Evolutionary conservation across 92 coral and sea anemone genomes (phyloP), one percentile per base, ranked within the genome.

Genomic region (Meandrina meandrites): DNA sequence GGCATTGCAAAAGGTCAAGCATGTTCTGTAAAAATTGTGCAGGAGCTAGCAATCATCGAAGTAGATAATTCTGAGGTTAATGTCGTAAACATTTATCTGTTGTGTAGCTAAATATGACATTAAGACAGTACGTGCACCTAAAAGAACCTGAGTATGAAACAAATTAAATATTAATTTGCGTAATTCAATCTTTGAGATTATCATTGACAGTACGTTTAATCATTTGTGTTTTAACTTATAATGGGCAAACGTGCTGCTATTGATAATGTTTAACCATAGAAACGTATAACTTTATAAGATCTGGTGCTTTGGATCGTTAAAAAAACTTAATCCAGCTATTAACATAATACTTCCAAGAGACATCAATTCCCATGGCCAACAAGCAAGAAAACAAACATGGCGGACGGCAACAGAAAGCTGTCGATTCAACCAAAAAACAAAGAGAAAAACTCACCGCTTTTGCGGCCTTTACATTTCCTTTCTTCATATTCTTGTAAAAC

Each of bases 371-470:
- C n/a, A n/a, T n/a, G n/a, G n/a, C n/a, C n/a, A n/a, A n/a, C n/a
- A n/a, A n/a, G 30, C 31, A 62, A 27, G 71, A 72, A 79, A 51
- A 79, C 91, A 83, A 84, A 78, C 68, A 85, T 87, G 91, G 84
- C 91, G 88, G 90, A 58, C 74, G 45, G 51, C 83, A 78, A 14
- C 18, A 56, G 85, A 70, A 73, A 36, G 28, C 64, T 17, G 1
- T 18, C 21, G 19, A 87, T 22, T 15, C 64, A 36, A 48, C 69
- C 42, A 53, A 73, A 83, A 79, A 60, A 4, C 21, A 27, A 40
- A 4, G 32, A 24, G 8, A 21, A 30, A 78, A 22, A 90, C 98
- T 81, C 76, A 92, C 98, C 91, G 89, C 84, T 74, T 92, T 94
- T 28, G 86, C 84, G 36, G 81, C 93, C 75, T 94, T 94, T 6